Evolutionary conservation across 2,888 invertebrate genomes (phyloP).

Genomic region (Tolmerus cingulatus): DNA sequence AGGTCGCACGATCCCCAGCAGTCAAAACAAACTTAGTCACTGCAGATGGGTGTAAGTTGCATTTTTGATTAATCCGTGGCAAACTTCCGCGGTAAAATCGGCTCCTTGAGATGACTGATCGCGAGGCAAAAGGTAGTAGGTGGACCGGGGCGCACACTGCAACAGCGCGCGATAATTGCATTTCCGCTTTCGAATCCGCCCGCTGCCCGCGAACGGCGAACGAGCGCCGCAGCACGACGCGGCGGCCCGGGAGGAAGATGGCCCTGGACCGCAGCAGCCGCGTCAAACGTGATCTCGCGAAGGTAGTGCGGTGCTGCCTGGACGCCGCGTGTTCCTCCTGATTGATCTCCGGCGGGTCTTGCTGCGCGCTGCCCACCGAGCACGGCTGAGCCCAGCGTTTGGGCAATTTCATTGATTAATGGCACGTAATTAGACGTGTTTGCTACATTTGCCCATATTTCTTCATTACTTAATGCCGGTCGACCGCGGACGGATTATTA

Average conservation of each 20-base stretch:
- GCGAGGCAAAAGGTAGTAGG: constrained; percentile 36
- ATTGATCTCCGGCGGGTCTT: constrained; percentile 7
- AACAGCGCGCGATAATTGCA: constrained; percentile 44
- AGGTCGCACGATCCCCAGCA: background rate
- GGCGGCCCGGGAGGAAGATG: constrained; percentile 6
- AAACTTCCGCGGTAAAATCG: constrained; percentile 8
- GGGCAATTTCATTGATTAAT: constrained; percentile 64
- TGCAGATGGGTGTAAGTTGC: background rate
- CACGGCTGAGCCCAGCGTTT: constrained; percentile 47
- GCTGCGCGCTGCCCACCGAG: background rate
- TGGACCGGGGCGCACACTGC: constrained; percentile 16
- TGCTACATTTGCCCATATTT: constrained; percentile 60
- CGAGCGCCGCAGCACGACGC: background rate
- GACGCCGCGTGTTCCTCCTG: constrained; percentile 5
- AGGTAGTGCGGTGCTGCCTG: background rate
- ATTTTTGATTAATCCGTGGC: background rate
- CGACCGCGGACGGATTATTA: background rate
- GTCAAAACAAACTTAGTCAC: background rate
- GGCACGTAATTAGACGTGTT: constrained; percentile 63
- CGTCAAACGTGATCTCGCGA: constrained; percentile 41
- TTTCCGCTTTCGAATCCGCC: constrained; percentile 45
- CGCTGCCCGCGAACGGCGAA: background rate
- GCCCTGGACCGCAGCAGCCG: background rate
- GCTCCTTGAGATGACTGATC: constrained; percentile 14
- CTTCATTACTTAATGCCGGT: constrained; percentile 58